Evolutionary conservation across 2,797 vertebrate genomes (phyloP), one percentile per base, ranked within the genome.

Genomic region (Antrozous pallidus): DNA sequence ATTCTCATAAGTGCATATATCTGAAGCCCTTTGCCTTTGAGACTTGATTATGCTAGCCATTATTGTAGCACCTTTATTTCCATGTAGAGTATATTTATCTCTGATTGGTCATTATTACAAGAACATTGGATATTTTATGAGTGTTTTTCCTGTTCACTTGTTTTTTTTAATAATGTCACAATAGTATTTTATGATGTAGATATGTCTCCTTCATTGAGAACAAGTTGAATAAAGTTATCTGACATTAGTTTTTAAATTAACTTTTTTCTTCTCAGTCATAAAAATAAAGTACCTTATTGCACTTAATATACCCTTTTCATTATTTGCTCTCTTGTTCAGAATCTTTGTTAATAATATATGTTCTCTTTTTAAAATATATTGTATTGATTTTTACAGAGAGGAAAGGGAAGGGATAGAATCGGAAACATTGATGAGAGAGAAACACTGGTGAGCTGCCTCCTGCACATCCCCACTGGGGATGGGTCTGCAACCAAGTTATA

Each of bases 61-160:
- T 61, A 61, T 67, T 84, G 45, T 75, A 88, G 12, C 16, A 79
- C 16, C 5, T 88, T 96, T 74, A 71, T 94, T 92, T 96, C 28
- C 51, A 10, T 45, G 11, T 20, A 36, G 9, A 65, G 20, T 90
- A 16, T 63, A 71, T 71, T 95, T 90, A 42, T 77, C 87, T 92
- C 36, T 71, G 56, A 75, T 6, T 84, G 20, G 24, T 88, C 38
- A 42, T 83, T 91, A 77, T 78, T 90, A 17, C 0, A 79, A 49
- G 33, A 90, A 65, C 3, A 79, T 49, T 67, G 36, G 3, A 4
- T 45, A 28, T 82, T 91, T 94, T 91, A 54, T 88, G 42, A 42
- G 81, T 87, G 17, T 71, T 92, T 82, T 14, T 42, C 63, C 5
- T 17, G 6, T 77, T 83, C 38, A 56, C 45, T 70, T 89, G 63